Evolutionary conservation across 2,888 invertebrate species (phyloP), one percentile per base, ranked within the genome.

Genomic region (Tinea trinotella): DNA sequence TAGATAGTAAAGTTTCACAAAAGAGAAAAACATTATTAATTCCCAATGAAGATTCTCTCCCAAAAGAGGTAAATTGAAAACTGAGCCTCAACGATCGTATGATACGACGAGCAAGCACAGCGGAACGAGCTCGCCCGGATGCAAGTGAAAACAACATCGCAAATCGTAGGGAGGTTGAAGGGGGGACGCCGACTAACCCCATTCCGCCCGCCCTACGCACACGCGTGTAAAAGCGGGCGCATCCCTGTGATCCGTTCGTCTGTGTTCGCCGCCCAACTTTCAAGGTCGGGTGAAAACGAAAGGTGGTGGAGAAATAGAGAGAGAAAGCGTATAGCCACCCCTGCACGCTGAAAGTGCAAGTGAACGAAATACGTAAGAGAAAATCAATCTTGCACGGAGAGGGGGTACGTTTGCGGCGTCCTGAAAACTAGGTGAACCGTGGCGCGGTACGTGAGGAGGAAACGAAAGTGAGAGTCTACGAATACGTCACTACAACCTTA

Each of bases 321-420:
- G 75, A 68, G 78, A 81, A 66, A 63, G 68, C 62, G 58, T 34
- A 64, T 62, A 75, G 66, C 58, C 66, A 71, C 71, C 71, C 72
- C 69, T 60, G 59, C 46, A 30, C 22, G 49, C 60, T 58, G 75
- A 80, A 78, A 82, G 79, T 85, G 85, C 85, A 85, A 81, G 85
- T 34, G 54, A 54, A 35, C 70, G 75, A 79, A 77, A 79, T 78
- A 76, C 72, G 76, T 62, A 76, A 76, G 71, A 75, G 80, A 84
- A 83, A 83, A 84, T 85, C 85, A 83, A 84, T 85, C 80, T 83
- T 84, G 84, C 84, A 85, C 67, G 76, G 76, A 70, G 73, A 65
- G 70, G 71, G 61, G 61, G 62, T 40, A 19, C 52, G 19, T 54
- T 44, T 40, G 40, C 13, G 48, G 48, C 49, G 52, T 57, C 58